Evolutionary conservation across 2,888 invertebrate species (phyloP), one percentile per base, ranked within the genome.

Genomic region (Leucoptera coffeella): DNA sequence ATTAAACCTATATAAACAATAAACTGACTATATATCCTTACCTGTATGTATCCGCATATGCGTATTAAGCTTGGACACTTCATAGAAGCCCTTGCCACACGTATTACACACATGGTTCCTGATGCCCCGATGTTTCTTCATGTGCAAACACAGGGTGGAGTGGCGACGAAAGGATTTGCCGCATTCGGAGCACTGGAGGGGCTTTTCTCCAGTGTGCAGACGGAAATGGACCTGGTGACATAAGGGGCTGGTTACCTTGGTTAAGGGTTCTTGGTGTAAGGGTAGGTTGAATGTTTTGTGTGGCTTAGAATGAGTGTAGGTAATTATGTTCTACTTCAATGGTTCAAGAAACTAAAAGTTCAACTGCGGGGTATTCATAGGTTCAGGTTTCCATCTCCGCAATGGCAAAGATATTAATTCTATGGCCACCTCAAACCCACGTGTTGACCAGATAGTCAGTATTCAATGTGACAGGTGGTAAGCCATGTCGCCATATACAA

Each of bases 21-120:
- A n/a, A 13, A 2, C n/a, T 15, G 8, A 7, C 2, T 14, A 8
- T n/a, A 2, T 13, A 8, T 13, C 36, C 39, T 30, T 15, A 71
- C 72, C 72, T 6, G 72, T 72, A 32, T 72, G 72, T 4, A 72
- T 65, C 12, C 72, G 41, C 67, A 71, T 64, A 23, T 72, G 72
- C 0, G 72, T 71, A 27, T 67, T 72, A 1, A 72, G 44, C 36
- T 72, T 72, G 33, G 72, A 71, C n/a, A 72, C 61, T 36, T 73
- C 72, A 30, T 67, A 73, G 51, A 72, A 72, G 1, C 54, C 69
- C 34, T 72, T 72, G 30, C 38, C 52, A 42, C 72, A 71, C 2
- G 67, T 43, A 12, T 27, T 47, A 41, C 72, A 72, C 25, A 69
- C 50, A 41, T 72, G 72, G 44, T 71, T 72, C 24, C 71, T 38